Base-by-base conservation (phyloP, 2,113 vertebrate species). In the Bathybates hornii region DNA sequence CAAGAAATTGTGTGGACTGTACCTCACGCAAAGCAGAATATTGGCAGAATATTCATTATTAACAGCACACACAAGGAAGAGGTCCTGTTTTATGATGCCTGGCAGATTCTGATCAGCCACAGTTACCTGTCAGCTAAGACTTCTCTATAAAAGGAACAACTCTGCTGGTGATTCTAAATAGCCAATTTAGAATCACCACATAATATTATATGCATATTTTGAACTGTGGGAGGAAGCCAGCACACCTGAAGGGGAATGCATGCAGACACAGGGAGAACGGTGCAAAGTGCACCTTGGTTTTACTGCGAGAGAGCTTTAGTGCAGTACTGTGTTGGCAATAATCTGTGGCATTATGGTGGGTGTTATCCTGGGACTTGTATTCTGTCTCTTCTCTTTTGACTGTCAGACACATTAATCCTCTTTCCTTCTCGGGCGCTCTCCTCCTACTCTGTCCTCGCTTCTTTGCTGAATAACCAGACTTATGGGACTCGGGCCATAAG, bases 321-420 rank as follows among this genome's bases (percentile, higher is more conserved):
- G 41, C 36, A 53, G 45, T 53, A 43, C 73, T 88, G 57, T 81
- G 41, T 56, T 54, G 48, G 59, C 79, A 53, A 80, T 93, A 85
- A 94, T 90, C 68, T 88, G n/a, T 78, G 66, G 79, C 89, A 85
- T 89, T 86, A 87, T 85, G 89, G 38, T 71, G 78, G 53, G 21
- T 82, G 73, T 86, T 86, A 78, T 81, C 66, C 73, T 45, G 56
- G 84, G 79, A 87, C 86, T 91, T 84, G 79, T 82, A 34, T 88
- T 89, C 71, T 56, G 41, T 82, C 81, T 92, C 82, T 66, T 50
- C 27, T 92, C 81, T 90, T 86, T 83, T 84, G 85, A 87, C 88
- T 89, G 88, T 87, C 89, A 93, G 89, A 93, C 54, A 57, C 87
- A 84, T 87, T 93, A 89, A 93, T 95, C 88, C 84, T 89, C 85